Base-by-base conservation (phyloP, 2,888 invertebrate genomes). In the Melolontha melolontha region DNA sequence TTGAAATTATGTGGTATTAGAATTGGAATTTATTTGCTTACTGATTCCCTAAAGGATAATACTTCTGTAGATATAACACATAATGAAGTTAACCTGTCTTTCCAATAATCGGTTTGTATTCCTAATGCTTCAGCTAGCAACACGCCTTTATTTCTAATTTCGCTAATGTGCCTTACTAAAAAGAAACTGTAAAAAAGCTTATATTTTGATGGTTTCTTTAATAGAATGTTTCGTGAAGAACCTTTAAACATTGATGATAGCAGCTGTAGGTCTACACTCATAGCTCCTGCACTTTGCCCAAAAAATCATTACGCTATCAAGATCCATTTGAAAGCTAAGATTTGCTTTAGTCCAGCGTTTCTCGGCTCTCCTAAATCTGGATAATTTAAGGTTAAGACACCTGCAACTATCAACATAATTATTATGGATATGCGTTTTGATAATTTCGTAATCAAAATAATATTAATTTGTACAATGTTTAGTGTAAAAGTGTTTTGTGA, bases 141-240 rank as follows among this genome's bases (percentile, higher is more conserved):
- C 51, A 63, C 39, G 10, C 71, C 72, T 1, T 66, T 72, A 8
- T 70, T 70, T n/a, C 14, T 34, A 5, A 40, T 17, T 4, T 51
- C 64, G 6, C 34, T 50, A 34, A 27, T 34, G n/a, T 40, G 66
- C 66, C 12, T 41, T 66, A 6, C 17, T 10, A 34, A 66, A 66
- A 8, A 66, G 17, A n/a, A 44, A 55, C 64, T 64, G 27, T 14
- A n/a, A 14, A 42, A 0, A 54, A 39, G 14, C 39, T 54, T 40
- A 14, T 17, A n/a, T 22, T n/a, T n/a, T n/a, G n/a, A n/a, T n/a
- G n/a, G n/a, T n/a, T n/a, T n/a, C n/a, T n/a, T n/a, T n/a, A n/a
- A n/a, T 51, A 2, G 27, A 1, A 11, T 86, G 85, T 22, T 82
- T 81, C 10, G 87, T 22, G 1, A 84, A 85, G 34, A 83, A 62